Base-by-base conservation (phyloP, 23 tunicate species). In the Oikopleura dioica region DNA sequence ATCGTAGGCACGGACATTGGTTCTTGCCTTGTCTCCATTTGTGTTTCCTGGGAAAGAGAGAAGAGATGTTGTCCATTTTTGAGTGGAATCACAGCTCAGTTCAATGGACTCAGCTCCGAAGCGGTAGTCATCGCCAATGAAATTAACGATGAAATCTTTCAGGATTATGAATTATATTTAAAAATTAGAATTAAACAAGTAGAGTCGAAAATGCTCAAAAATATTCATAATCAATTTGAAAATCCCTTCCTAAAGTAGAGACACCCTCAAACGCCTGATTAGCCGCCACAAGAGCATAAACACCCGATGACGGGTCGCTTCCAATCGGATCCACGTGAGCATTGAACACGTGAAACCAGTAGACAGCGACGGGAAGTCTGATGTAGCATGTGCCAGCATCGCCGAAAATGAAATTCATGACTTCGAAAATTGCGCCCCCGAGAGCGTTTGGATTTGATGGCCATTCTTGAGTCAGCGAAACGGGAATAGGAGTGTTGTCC, bases 251-350 rank as follows among this genome's bases (percentile, higher is more conserved):
- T 21, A 63, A 31, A 23, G 72, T 63, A 2, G 72, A 63, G 26
- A 63, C 72, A 23, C 72, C 72, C 26, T 63, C 72, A 63, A 63
- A 63, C 2, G 72, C 72, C 26, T 63, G 72, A 63, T 63, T 63
- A 12, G 72, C 72, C 29, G 72, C 72, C 4, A 63, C 26, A 12
- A 63, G 33, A 21, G 72, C 72, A 28, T 63, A 63, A 28, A 31
- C 26, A 4, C 72, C 72, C 4, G 30, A 12, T 63, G 72, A 63
- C 5, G 72, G 72, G 72, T 63, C 72, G 26, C 72, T 63, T 28
- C 26, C 72, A 28, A 31, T 63, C 5, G 72, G 72, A 63, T 63
- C 72, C 4, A 63, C 26, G 33, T 63, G 72, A 24, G 72, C 72
- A 63, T 63, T 63, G 33, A 63, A 63, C 29, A 63, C 72, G 33